phyloP scores from a whole-genome alignment of 2,888 invertebrate genomes.

The Caenorhabditis afra region DNA sequence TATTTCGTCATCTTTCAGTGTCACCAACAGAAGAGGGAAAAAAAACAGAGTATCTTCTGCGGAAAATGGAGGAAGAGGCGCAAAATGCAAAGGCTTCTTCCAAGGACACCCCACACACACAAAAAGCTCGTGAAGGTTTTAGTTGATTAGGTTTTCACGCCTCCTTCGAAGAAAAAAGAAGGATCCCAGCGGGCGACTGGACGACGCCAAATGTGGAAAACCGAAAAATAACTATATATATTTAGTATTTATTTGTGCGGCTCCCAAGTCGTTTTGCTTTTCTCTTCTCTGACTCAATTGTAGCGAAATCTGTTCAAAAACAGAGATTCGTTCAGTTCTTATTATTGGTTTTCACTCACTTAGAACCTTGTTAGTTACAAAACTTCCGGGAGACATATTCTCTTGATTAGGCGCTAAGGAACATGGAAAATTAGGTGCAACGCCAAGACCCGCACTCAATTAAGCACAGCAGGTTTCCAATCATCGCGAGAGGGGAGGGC shows the following conservation, averaged over 20 bases:
- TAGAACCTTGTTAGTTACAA: no score
- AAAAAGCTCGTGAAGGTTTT: conserved; percentile 9
- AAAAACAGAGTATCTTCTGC: not conserved
- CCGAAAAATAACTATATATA: not conserved
- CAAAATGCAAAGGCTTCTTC: conserved; percentile 3
- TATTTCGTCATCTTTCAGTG: conserved; percentile 18
- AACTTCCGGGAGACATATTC: no score
- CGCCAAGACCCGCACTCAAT: not conserved
- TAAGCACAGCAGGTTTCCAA: not conserved
- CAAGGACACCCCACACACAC: not conserved
- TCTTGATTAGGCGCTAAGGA: no score
- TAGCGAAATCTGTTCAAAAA: no score
- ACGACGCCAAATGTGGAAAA: no score
- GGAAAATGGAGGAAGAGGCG: not conserved
- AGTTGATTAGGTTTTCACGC: conserved; percentile 52
- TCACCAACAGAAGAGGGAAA: conserved; percentile 3
- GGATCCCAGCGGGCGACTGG: not conserved
- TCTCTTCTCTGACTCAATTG: not conserved
- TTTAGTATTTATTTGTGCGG: no score
- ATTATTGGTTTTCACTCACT: no score
- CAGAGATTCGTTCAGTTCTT: no score
- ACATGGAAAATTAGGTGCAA: no score
- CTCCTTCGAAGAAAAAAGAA: not conserved
- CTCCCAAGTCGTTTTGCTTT: not conserved
- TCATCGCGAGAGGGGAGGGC: no score